A percentile compares a stretch with the other conserved stretches of the same genome.
phyloP scores from a whole-genome alignment of 2,888 invertebrate species.

The Mylabris sibirica region DNA sequence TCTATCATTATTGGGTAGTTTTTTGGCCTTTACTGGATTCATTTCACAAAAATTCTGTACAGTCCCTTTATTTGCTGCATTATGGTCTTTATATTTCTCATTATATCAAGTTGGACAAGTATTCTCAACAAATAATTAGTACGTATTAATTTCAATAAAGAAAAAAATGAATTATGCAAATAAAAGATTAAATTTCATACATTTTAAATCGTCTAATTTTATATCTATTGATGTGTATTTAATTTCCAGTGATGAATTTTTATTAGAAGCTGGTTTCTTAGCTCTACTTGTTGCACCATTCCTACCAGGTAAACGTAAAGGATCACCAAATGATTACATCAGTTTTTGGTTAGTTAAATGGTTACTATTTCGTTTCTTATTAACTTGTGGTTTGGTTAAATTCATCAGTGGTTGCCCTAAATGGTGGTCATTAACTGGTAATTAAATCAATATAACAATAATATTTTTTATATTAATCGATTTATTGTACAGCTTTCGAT shows the following conservation, averaged over 20 bases:
- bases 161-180: neutral
- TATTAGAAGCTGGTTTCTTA: conserved; percentile 77
- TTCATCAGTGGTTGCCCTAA: conserved; percentile 74
- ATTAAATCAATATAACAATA: neutral
- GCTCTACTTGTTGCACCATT: conserved; percentile 75
- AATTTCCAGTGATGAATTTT: conserved; percentile 71
- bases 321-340: conserved; percentile 64
- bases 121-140: conserved; percentile 79
- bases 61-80: conserved; percentile 67
- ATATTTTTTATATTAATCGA: neutral
- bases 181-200: neutral
- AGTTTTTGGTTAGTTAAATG: conserved; percentile 75
- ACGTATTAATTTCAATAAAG: conserved; percentile 52
- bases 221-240: neutral
- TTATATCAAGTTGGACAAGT: conserved; percentile 79
- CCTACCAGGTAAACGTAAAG: conserved; percentile 59
- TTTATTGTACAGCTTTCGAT: conserved; percentile 64
- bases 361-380: conserved; percentile 76
- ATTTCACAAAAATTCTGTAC: conserved; percentile 68
- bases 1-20: conserved; percentile 68
- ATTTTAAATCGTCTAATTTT: neutral
- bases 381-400: conserved; percentile 76
- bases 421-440: conserved; percentile 82
- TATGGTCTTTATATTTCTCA: conserved; percentile 77
- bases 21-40: conserved; percentile 73